phyloP scores from a whole-genome alignment of 2,113 vertebrate species.

The Colinus virginianus region DNA sequence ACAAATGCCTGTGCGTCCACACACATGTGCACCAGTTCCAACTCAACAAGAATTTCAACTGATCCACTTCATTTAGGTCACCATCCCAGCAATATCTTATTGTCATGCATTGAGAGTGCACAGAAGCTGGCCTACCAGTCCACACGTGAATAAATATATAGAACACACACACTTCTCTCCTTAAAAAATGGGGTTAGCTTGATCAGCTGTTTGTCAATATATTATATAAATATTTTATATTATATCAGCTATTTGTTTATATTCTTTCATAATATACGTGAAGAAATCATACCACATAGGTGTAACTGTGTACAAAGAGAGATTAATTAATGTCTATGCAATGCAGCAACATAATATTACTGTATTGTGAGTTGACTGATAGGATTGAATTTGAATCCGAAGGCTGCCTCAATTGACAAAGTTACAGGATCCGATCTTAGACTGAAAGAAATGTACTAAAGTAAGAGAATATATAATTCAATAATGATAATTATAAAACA shows the following conservation, averaged over 20 bases:
- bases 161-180: neutral
- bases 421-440: neutral
- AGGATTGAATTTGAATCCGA: neutral
- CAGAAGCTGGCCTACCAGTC: neutral
- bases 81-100: neutral
- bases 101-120: neutral
- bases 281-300: neutral
- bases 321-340: neutral
- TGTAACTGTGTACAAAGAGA: neutral
- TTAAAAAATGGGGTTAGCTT: neutral
- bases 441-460: neutral
- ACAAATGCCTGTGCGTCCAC: neutral
- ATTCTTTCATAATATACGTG: neutral
- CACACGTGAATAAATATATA: neutral
- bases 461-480: neutral
- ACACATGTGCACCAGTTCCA: accelerated
- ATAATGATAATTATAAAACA: neutral
- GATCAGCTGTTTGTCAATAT: neutral
- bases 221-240: too few species aligned
- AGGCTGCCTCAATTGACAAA: neutral
- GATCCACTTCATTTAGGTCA: neutral
- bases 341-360: neutral
- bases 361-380: neutral
- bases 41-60: neutral
- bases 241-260: too few species aligned